These are phyloP conservation scores for Acridotheres tristis DNA, from an alignment of 2,797 vertebrate species.

Conservation along the genomic window DNA sequence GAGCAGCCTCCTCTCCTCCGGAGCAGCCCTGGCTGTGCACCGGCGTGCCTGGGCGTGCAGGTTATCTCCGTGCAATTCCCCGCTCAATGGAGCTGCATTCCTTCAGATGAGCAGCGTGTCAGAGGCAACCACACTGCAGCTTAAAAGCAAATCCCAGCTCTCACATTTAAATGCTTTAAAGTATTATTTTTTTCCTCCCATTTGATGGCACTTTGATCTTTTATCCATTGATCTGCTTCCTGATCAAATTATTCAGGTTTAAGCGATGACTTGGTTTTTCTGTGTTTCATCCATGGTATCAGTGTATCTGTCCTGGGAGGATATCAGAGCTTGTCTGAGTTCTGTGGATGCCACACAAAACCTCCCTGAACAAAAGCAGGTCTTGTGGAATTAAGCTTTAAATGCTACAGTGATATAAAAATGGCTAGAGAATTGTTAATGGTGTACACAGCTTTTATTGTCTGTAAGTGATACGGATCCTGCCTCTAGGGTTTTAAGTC, in stretches of 20 bases:
- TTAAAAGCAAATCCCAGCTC: not conserved
- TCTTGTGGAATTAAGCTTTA: not conserved
- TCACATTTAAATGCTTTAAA: not conserved
- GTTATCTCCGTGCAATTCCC: constrained; percentile 19
- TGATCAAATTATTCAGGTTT: not conserved
- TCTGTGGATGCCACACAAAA: not conserved
- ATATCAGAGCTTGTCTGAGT: not conserved
- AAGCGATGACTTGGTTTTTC: not conserved
- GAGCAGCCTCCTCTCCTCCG: not conserved
- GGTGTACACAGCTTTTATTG: not conserved
- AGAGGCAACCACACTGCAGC: not conserved
- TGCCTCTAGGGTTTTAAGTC: not conserved
- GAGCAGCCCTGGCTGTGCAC: not conserved
- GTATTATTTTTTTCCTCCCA: not conserved
- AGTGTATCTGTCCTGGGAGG: not conserved
- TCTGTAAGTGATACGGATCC: not conserved
- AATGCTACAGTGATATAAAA: not conserved
- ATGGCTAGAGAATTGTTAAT: not conserved
- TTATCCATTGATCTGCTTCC: constrained; percentile 20
- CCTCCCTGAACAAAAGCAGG: not conserved
- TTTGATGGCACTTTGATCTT: not conserved
- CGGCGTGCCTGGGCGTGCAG: constrained; percentile 45
- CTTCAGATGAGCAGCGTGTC: not conserved
- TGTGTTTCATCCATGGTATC: not conserved
- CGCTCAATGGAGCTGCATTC: constrained; percentile 23